These are phyloP conservation scores for Hippopotamyrus pictus DNA, from an alignment of 2,797 vertebrate species.

Conservation along the genomic window DNA sequence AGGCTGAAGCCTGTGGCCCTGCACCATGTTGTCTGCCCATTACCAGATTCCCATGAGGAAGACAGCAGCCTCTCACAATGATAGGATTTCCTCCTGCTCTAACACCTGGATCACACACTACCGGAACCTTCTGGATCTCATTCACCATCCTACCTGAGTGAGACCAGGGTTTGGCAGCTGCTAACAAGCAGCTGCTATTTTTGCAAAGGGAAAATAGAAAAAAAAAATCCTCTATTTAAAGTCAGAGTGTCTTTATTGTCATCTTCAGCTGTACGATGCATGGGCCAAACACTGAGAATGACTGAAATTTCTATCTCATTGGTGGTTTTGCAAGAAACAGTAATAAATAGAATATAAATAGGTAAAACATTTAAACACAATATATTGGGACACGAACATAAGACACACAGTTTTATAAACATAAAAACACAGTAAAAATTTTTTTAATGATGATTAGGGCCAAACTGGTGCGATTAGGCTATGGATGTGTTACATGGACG, in stretches of 20 bases:
- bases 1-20: background rate
- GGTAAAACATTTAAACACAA: background rate
- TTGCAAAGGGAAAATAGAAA: background rate
- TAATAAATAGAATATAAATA: background rate
- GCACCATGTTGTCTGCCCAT: background rate
- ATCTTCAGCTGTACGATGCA: background rate
- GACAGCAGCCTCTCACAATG: background rate
- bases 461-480: background rate
- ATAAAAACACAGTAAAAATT: background rate
- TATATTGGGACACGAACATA: background rate
- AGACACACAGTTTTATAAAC: background rate
- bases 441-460: background rate
- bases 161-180: background rate
- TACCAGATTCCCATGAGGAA: background rate
- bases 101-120: constrained; percentile 1
- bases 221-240: background rate
- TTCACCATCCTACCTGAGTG: constrained; percentile 1
- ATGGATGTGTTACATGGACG: background rate
- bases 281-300: background rate
- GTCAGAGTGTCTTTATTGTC: background rate
- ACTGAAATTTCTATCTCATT: background rate
- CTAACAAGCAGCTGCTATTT: background rate
- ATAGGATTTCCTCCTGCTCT: background rate
- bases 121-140: background rate
- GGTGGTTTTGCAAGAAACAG: background rate